phyloP scores from a whole-genome alignment of 1,140 invertebrate species.

The Solenopsis invicta region DNA sequence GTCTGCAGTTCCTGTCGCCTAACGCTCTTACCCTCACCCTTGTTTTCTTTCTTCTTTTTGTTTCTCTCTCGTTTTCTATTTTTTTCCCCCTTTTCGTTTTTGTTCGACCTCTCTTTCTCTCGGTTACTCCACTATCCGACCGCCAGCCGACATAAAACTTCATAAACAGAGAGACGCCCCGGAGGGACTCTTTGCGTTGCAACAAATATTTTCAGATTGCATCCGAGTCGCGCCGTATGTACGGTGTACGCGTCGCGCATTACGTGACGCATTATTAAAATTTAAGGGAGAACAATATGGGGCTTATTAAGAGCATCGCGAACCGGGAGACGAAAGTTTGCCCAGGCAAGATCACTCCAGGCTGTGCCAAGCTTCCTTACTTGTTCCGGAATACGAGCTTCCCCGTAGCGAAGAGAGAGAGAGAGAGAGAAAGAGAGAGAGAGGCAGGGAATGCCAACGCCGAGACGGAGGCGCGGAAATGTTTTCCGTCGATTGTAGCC shows the following conservation, averaged over 20 bases:
- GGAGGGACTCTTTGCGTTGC: slow-evolving; percentile 64
- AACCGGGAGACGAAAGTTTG: slow-evolving; percentile 23
- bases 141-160: slow-evolving; percentile 74
- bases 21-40: slow-evolving; percentile 60
- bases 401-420: neutral
- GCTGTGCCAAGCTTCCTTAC: slow-evolving; percentile 19
- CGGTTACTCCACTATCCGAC: slow-evolving; percentile 57
- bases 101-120: slow-evolving; percentile 32
- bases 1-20: slow-evolving; percentile 31
- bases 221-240: slow-evolving; percentile 24
- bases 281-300: slow-evolving; percentile 62
- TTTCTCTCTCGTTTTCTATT: neutral
- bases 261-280: slow-evolving; percentile 70
- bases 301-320: slow-evolving; percentile 65
- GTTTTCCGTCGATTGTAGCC: slow-evolving; percentile 58
- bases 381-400: slow-evolving; percentile 16
- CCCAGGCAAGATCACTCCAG: slow-evolving; percentile 43
- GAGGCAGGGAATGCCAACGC: neutral
- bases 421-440: neutral
- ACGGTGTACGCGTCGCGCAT: slow-evolving; percentile 38
- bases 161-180: slow-evolving; percentile 72
- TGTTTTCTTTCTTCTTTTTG: slow-evolving; percentile 64
- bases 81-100: neutral
- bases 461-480: slow-evolving; percentile 52
- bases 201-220: slow-evolving; percentile 77